These are phyloP conservation scores for Acipenser oxyrinchus DNA, from an alignment of 2,797 vertebrate species.

Conservation along the genomic window DNA sequence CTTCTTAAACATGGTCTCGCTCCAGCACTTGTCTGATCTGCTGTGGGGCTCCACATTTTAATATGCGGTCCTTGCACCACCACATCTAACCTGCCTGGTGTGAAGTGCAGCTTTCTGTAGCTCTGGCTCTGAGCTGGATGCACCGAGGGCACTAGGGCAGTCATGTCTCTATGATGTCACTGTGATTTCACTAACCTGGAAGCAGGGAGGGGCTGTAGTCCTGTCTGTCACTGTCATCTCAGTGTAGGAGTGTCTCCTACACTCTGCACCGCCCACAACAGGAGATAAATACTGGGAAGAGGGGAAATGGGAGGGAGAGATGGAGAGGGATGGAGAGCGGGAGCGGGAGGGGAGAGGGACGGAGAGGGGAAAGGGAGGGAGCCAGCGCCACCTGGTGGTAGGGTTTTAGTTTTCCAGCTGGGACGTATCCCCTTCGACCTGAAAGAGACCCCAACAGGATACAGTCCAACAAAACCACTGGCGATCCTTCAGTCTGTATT, in stretches of 20 bases:
- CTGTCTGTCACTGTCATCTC: conserved; percentile 25
- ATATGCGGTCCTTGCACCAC: too few relatives aligned
- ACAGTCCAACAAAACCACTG: background rate
- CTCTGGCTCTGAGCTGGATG: too few relatives aligned
- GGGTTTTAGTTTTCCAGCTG: conserved; percentile 68
- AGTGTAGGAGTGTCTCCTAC: conserved; percentile 55
- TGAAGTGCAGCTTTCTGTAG: too few relatives aligned
- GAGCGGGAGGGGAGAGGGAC: too few relatives aligned
- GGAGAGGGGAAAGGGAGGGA: conserved; percentile 43
- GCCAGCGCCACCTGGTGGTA: conserved; percentile 48
- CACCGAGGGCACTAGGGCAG: too few relatives aligned
- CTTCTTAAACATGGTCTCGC: background rate
- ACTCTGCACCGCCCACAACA: conserved; percentile 11
- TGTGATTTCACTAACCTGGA: conserved; percentile 64
- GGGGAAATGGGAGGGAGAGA: too few relatives aligned
- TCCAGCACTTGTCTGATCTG: too few relatives aligned
- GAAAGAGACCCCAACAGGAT: background rate
- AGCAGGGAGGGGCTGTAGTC: conserved; percentile 39
- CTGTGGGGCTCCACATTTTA: too few relatives aligned
- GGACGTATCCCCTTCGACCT: conserved; percentile 81
- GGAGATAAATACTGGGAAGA: conserved; percentile 5
- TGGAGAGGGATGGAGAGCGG: too few relatives aligned
- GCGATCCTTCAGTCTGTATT: background rate
- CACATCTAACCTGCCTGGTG: too few relatives aligned
- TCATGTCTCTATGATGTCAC: too few relatives aligned